Evolutionary conservation across 1,140 invertebrate genomes (phyloP), one percentile per base, ranked within the genome.

Genomic region (Drosophila truncata): DNA sequence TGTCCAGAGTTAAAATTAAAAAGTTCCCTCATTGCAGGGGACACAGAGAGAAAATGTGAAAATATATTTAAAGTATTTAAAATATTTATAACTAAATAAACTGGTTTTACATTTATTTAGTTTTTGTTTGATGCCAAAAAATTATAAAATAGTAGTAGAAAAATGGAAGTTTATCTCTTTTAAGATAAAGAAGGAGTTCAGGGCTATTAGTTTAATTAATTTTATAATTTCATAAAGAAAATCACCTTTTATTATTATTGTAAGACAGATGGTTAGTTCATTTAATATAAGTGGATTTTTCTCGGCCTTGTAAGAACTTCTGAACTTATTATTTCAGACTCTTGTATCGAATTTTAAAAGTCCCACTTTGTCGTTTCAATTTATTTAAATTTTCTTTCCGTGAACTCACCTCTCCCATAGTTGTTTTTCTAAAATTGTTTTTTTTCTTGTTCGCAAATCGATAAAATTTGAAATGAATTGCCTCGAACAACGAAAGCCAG

Each of bases 391-490:
- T 33, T 52, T 47, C 13, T 18, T 7, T 1, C 57, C 5, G 37
- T 65, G 62, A 4, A 9, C 6, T 65, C 20, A 25, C 57, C 72
- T 29, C 25, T 54, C 39, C 20, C 31, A 42, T 42, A 54, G 57
- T 60, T 37, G 42, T 46, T 52, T 70, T 57, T 46, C 46, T 23
- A 4, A 20, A 31, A 33, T 11, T 29, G 29, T 46, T 74, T 66
- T 54, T 79, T 25, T 82, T 84, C 72, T 69, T 75, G 55, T 90
- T 84, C 59, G 73, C 78, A 60, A 88, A 87, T 88, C 83, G 63
- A 90, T 90, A 81, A 90, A 78, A 88, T 84, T 88, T 67, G 58
- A 83, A 75, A 88, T 85, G 66, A 85, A 85, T 88, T 61, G 72
- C 73, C 44, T 29, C 44, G 52, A 73, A 72, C 60, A 81, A 67